phyloP scores from a whole-genome alignment of 2,113 vertebrate genomes.

The Motacilla tschutschensis region DNA sequence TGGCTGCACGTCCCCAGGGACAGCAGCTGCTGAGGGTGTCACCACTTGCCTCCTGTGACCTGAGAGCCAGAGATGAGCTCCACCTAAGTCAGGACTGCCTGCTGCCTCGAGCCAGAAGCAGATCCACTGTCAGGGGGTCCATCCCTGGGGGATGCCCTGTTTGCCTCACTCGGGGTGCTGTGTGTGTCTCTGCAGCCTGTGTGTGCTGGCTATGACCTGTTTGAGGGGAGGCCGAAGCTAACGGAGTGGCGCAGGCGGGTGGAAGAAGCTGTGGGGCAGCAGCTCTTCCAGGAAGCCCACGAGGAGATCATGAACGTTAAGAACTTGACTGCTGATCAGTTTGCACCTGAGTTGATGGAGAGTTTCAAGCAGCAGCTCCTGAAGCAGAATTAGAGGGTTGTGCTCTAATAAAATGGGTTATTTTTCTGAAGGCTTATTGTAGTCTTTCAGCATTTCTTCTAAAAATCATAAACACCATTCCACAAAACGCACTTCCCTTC shows the following conservation, averaged over 20 bases:
- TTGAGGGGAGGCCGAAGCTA: slow-evolving; percentile 69
- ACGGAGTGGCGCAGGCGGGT: slow-evolving; percentile 75
- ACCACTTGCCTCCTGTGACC: not conserved
- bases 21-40: slow-evolving; percentile 12
- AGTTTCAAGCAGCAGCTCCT: slow-evolving; percentile 56
- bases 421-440: not conserved
- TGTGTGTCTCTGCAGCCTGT: slow-evolving; percentile 69
- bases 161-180: not conserved
- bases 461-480: not conserved
- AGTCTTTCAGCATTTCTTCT: not conserved
- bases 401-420: not conserved
- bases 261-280: slow-evolving; percentile 70
- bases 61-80: not conserved
- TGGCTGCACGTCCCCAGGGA: not conserved
- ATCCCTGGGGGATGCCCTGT: not conserved
- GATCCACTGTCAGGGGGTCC: fast-evolving
- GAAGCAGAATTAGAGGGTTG: slow-evolving; percentile 28
- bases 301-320: slow-evolving; percentile 40
- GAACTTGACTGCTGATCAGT: slow-evolving; percentile 23
- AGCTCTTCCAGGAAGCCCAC: slow-evolving; percentile 78
- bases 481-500: not conserved
- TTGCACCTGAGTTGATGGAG: slow-evolving; percentile 42
- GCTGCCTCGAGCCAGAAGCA: not conserved
- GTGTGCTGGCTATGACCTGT: slow-evolving; percentile 68
- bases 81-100: not conserved